Conservation (phyloP, 2,888 invertebrate species). For the Cephus rjabovi region DNA sequence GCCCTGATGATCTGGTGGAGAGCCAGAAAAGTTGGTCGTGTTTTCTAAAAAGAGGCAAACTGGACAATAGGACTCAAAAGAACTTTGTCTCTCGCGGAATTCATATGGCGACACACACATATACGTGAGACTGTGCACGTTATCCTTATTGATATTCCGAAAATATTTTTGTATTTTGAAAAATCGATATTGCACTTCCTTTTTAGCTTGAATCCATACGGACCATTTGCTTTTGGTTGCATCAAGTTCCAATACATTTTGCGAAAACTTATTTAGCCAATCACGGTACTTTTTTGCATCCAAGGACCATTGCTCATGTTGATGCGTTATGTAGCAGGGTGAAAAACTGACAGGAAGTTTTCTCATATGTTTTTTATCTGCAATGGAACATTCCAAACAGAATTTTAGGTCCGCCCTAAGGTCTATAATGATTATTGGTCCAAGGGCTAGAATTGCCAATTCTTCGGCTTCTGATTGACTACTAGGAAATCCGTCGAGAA, state of each 20-base stretch:
- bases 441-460: conserved; percentile 68
- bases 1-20: conserved; percentile 70
- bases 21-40: conserved; percentile 61
- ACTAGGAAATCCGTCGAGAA: conserved; percentile 75
- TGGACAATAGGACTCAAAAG: conserved; percentile 72
- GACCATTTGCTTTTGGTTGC: conserved; percentile 71
- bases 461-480: conserved; percentile 68
- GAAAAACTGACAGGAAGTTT: conserved; percentile 65
- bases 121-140: conserved; percentile 68
- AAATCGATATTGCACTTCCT: conserved; percentile 61
- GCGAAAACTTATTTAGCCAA: conserved; percentile 70
- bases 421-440: conserved; percentile 72
- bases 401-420: conserved; percentile 63
- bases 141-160: conserved; percentile 65
- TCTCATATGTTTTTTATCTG: conserved; percentile 60
- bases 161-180: conserved; percentile 70
- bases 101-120: conserved; percentile 72
- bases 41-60: conserved; percentile 68
- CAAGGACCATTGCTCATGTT: conserved; percentile 66
- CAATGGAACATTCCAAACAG: conserved; percentile 63
- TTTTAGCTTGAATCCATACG: conserved; percentile 67
- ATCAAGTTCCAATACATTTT: conserved; percentile 69
- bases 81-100: conserved; percentile 68
- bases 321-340: conserved; percentile 63
- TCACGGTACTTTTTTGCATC: conserved; percentile 60